phyloP scores from a whole-genome alignment of 35 echinoderm and acorn worm species.

The Diadema setosum region DNA sequence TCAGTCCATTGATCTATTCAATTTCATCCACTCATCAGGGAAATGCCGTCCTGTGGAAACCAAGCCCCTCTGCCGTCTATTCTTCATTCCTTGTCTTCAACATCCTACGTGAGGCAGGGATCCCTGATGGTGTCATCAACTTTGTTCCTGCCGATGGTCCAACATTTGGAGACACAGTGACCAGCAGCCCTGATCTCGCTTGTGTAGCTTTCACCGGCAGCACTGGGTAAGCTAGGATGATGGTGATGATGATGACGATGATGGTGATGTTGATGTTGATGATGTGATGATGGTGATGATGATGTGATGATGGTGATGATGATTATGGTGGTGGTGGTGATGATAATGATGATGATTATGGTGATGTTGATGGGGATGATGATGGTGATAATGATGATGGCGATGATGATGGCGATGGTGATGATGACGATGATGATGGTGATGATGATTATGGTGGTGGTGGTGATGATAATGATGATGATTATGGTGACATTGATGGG shows the following conservation, averaged over 20 bases:
- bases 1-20: too few species aligned
- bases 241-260: not conserved
- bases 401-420: not conserved
- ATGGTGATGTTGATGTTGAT: too few species aligned
- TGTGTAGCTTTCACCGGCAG: conserved; percentile 90
- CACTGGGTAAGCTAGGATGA: conserved; percentile 81
- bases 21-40: too few species aligned
- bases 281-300: not conserved
- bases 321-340: not conserved
- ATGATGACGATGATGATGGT: too few species aligned
- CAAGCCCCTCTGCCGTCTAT: conserved; percentile 69
- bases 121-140: conserved; percentile 87
- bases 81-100: conserved; percentile 79
- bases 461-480: not conserved
- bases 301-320: not conserved
- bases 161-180: conserved; percentile 77
- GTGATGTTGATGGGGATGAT: not conserved
- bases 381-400: not conserved
- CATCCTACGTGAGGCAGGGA: conserved; percentile 76
- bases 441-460: not conserved
- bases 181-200: conserved; percentile 74
- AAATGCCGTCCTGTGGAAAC: conserved; percentile 95
- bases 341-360: not conserved
- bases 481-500: not conserved
- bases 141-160: conserved; percentile 88